Evolutionary conservation across 2,113 vertebrate species (phyloP).

Genomic region (Haliaeetus leucogaster): DNA sequence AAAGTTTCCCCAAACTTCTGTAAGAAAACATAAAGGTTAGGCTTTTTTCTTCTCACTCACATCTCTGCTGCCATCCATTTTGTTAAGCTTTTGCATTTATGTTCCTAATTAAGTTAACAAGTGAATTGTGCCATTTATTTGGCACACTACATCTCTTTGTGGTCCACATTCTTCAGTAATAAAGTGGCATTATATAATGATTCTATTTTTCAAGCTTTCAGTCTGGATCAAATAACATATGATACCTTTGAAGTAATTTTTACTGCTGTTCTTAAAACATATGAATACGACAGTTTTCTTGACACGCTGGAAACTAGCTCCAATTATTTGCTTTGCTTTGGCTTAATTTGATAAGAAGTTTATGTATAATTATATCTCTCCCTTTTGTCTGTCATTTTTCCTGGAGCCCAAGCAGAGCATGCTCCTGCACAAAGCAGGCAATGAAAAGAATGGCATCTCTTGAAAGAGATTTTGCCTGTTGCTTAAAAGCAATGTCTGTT

Average conservation of each 20-base stretch:
- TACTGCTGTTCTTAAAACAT: conserved; percentile 26
- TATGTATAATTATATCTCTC: background rate
- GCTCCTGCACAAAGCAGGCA: background rate
- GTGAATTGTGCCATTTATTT: conserved; percentile 48
- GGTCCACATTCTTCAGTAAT: conserved; percentile 14
- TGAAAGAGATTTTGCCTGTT: background rate
- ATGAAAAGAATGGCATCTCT: background rate
- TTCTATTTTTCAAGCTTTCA: conserved; percentile 51
- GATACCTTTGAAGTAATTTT: conserved; percentile 21
- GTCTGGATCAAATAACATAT: conserved; percentile 51
- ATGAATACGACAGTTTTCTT: conserved; percentile 13
- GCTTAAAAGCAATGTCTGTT: background rate
- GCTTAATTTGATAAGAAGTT: conserved; percentile 28
- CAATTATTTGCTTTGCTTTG: conserved; percentile 21
- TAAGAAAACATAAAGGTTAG: background rate
- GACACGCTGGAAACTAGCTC: background rate
- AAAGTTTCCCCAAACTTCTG: background rate
- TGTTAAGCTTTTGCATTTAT: conserved; percentile 35
- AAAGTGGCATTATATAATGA: conserved; percentile 38
- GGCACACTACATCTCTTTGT: conserved; percentile 15
- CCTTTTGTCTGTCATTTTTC: conserved; percentile 16
- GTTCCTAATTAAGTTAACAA: conserved; percentile 69
- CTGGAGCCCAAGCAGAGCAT: background rate
- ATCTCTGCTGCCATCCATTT: background rate
- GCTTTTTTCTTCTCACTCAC: background rate